Evolutionary conservation across 2,797 vertebrate genomes (phyloP).

Genomic region (Eupleurogrammus muticus): DNA sequence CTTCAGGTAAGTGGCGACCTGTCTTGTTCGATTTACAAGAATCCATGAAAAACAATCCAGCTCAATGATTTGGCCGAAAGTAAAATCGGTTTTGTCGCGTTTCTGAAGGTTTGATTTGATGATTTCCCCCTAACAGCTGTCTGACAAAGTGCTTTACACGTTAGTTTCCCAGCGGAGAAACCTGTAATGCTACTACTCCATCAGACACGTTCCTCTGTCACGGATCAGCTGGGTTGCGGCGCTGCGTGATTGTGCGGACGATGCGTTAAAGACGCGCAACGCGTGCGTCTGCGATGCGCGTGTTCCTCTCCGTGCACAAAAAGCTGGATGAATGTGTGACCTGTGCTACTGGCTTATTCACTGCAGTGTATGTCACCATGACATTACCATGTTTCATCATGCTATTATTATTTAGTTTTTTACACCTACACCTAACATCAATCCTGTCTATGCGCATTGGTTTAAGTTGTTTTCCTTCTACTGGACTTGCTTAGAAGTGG

Average conservation of each 20-base stretch:
- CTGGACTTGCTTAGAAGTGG: conserved; percentile 24
- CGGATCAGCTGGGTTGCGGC: not conserved
- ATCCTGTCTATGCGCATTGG: not conserved
- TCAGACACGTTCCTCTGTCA: not conserved
- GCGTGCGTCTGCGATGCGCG: not conserved
- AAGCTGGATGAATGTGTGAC: not conserved
- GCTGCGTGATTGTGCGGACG: not conserved
- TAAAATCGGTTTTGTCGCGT: conserved; percentile 3
- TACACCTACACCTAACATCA: not conserved
- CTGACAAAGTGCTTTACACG: not conserved
- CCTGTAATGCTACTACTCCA: not conserved
- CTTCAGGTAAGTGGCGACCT: conserved; percentile 79
- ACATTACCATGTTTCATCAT: no score
- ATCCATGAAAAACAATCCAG: not conserved
- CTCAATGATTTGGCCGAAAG: not conserved
- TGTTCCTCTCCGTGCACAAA: conserved; percentile 2
- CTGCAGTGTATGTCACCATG: not conserved
- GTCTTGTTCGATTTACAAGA: not conserved
- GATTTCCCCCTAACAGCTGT: not conserved
- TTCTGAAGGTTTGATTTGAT: not conserved
- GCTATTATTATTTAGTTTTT: not conserved
- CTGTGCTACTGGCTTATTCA: not conserved
- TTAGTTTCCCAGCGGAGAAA: not conserved
- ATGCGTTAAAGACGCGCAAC: conserved; percentile 2
- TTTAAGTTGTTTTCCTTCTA: not conserved